Conservation (phyloP, 1,140 invertebrate genomes). For the Euura saliciscinereae region DNA sequence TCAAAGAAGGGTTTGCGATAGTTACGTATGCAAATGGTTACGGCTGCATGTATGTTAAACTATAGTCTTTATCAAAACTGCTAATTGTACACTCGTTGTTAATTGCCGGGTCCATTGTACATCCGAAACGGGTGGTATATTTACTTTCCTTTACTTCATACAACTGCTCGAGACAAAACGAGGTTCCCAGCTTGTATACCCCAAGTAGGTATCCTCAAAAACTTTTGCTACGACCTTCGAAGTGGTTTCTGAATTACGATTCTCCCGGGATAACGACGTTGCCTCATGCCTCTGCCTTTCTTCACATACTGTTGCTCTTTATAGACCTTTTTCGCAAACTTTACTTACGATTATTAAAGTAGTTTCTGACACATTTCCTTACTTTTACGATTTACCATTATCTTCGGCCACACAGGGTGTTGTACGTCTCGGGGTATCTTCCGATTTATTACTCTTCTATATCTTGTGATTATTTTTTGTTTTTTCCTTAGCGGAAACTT, state of each 20-base stretch:
- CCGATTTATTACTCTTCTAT: neutral
- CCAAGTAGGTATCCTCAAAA: neutral
- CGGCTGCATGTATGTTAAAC: neutral
- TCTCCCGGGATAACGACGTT: neutral
- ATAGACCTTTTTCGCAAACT: neutral
- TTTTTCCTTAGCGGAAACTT: too few species aligned
- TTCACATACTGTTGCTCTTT: conserved; percentile 4
- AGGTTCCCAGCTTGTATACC: neutral
- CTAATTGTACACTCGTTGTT: neutral
- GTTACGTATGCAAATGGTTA: neutral
- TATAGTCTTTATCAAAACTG: neutral
- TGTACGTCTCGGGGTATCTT: neutral
- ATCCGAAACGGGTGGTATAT: neutral
- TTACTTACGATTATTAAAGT: conserved; percentile 1
- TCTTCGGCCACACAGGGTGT: neutral
- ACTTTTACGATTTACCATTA: neutral
- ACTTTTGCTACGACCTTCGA: neutral
- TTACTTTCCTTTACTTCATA: neutral
- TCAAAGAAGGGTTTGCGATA: neutral
- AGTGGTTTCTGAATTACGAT: conserved; percentile 7
- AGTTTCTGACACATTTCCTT: neutral
- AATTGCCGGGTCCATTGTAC: neutral
- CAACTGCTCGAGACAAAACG: neutral
- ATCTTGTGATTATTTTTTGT: neutral
- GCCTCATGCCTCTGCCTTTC: neutral